Evolutionary conservation across 2,113 vertebrate species (phyloP).

Genomic region (Jaculus jaculus): DNA sequence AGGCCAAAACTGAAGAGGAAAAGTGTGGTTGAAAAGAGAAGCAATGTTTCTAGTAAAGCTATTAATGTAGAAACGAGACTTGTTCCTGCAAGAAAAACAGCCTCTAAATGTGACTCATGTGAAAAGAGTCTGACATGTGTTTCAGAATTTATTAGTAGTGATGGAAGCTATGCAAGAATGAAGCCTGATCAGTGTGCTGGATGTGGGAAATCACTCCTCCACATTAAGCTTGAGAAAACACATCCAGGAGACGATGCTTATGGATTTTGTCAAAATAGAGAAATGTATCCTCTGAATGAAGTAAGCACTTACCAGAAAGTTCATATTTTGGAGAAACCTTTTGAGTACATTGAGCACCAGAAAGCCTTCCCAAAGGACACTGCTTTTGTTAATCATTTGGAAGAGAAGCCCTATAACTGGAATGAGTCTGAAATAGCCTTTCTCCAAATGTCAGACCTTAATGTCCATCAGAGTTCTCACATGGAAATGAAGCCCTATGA

Average conservation of each 20-base stretch:
- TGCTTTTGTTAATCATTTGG: conserved; percentile 59
- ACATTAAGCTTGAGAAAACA: conserved; percentile 59
- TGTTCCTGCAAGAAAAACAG: background rate
- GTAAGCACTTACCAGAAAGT: conserved; percentile 63
- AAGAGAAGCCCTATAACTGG: conserved; percentile 76
- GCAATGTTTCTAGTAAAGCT: conserved; percentile 5
- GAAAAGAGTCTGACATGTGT: conserved; percentile 36
- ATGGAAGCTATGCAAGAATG: conserved; percentile 74
- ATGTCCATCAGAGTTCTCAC: conserved; percentile 66
- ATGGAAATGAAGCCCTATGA: conserved; percentile 72
- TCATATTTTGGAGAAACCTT: conserved; percentile 73
- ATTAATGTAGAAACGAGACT: background rate
- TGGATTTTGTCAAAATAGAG: conserved; percentile 33
- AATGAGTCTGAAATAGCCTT: conserved; percentile 75
- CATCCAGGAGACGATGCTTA: background rate
- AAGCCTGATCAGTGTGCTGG: conserved; percentile 58
- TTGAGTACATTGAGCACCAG: conserved; percentile 70
- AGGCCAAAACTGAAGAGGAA: background rate
- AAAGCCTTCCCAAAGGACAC: conserved; percentile 73
- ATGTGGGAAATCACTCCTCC: conserved; percentile 65
- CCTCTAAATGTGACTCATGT: conserved; percentile 55
- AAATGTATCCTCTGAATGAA: conserved; percentile 21
- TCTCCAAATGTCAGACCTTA: conserved; percentile 61
- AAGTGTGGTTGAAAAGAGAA: conserved; percentile 19
- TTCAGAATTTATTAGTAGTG: conserved; percentile 72